These are phyloP conservation scores for Stegana nigrithorax DNA, from an alignment of 2,888 invertebrate species.

Conservation along the genomic window DNA sequence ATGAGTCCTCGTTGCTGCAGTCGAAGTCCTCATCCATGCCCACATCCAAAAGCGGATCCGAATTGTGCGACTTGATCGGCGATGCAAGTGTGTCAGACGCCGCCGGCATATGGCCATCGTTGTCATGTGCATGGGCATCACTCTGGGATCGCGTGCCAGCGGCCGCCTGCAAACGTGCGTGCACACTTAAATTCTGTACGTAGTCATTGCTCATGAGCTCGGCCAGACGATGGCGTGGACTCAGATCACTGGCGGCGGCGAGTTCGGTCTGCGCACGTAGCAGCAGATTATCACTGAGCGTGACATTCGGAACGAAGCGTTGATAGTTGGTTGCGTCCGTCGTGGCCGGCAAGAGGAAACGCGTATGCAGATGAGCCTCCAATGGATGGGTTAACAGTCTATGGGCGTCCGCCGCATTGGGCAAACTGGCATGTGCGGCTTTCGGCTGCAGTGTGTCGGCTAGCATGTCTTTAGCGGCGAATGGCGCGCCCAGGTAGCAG, in stretches of 20 bases:
- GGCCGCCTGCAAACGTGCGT: slow-evolving; percentile 50
- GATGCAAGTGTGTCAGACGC: slow-evolving; percentile 32
- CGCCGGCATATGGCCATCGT: slow-evolving; percentile 8
- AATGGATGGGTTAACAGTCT: slow-evolving; percentile 40
- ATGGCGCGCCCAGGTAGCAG: slow-evolving; percentile 43
- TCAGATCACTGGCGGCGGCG: slow-evolving; percentile 44
- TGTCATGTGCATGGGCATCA: slow-evolving; percentile 16
- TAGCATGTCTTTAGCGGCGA: slow-evolving; percentile 22
- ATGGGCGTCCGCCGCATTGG: slow-evolving; percentile 32
- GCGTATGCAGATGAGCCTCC: slow-evolving; percentile 44
- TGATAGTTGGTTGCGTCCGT: not conserved
- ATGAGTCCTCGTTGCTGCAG: slow-evolving; percentile 65
- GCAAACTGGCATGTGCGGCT: not conserved
- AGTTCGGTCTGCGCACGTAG: slow-evolving; percentile 5
- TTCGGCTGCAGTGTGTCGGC: slow-evolving; percentile 18
- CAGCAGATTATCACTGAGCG: slow-evolving; percentile 1
- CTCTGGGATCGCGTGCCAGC: slow-evolving; percentile 33
- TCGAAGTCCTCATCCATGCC: slow-evolving; percentile 66
- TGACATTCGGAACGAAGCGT: not conserved
- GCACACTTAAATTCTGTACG: slow-evolving; percentile 54
- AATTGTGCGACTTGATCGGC: slow-evolving; percentile 43
- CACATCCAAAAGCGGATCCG: slow-evolving; percentile 56
- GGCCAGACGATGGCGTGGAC: slow-evolving; percentile 45
- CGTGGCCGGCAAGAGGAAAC: slow-evolving; percentile 41
- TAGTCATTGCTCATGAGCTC: slow-evolving; percentile 57